Percentiles rank a stretch among this genome's conserved stretches.
Evolutionary conservation across 2,113 vertebrate genomes (phyloP).

Genomic region (Pithys albifrons): DNA sequence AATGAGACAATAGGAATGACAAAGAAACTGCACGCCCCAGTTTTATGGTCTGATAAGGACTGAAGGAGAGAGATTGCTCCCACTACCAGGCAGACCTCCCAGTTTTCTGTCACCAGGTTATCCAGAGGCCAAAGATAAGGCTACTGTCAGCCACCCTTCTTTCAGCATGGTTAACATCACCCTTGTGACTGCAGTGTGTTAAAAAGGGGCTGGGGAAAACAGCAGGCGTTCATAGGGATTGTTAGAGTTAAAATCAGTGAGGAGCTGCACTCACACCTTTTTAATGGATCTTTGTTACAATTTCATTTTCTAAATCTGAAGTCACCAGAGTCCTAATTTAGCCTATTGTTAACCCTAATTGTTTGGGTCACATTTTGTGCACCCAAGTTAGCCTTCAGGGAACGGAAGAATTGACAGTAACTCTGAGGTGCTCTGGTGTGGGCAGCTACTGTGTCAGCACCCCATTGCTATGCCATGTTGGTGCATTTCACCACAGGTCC

Average conservation of each 20-base stretch:
- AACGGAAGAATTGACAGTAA: background rate
- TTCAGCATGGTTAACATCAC: background rate
- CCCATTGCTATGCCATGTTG: background rate
- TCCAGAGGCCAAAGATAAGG: background rate
- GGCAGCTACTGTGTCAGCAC: background rate
- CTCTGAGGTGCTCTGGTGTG: background rate
- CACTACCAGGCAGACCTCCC: background rate
- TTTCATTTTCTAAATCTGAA: background rate
- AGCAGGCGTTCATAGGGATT: background rate
- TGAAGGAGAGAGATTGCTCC: background rate
- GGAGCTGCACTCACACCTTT: background rate
- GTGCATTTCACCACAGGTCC: background rate
- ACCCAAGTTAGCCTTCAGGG: background rate
- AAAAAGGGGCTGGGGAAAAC: background rate
- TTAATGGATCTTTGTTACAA: background rate
- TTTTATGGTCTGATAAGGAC: background rate
- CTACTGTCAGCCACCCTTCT: background rate
- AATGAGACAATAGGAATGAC: background rate
- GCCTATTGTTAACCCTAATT: background rate
- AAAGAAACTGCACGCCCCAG: background rate
- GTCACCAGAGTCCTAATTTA: background rate
- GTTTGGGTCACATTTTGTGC: background rate
- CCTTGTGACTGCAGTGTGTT: rapidly evolving
- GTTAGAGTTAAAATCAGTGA: background rate
- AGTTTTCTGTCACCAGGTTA: background rate